Evolutionary conservation across 2,888 invertebrate species (phyloP).

Genomic region (Dione vanillae): DNA sequence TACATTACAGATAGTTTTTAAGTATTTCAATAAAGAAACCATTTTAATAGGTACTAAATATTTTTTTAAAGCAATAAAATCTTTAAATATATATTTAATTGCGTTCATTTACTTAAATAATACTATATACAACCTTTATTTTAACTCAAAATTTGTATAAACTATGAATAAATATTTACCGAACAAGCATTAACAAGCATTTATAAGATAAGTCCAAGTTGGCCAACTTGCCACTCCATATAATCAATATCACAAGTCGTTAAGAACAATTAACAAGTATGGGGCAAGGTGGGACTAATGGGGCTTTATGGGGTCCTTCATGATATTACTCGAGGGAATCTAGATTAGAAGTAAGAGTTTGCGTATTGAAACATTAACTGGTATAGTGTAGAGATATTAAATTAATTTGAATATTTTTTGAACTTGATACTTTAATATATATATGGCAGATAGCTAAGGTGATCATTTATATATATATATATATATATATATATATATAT

Average conservation of each 20-base stretch:
- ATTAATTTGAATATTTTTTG: not conserved
- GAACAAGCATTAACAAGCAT: slow-evolving; percentile 6
- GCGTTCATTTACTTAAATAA: too few species aligned
- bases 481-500: too few species aligned
- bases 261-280: slow-evolving; percentile 62
- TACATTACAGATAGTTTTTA: too few species aligned
- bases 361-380: slow-evolving; percentile 20
- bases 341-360: slow-evolving; percentile 27
- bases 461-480: too few species aligned
- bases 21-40: too few species aligned
- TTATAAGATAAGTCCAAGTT: slow-evolving; percentile 5
- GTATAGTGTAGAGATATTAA: slow-evolving; percentile 10
- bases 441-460: too few species aligned
- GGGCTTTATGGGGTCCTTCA: slow-evolving; percentile 39
- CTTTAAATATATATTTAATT: too few species aligned
- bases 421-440: too few species aligned
- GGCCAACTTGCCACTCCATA: slow-evolving; percentile 24
- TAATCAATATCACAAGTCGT: slow-evolving; percentile 46
- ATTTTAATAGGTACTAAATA: too few species aligned
- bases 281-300: slow-evolving; percentile 50
- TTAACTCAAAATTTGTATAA: not conserved
- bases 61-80: too few species aligned
- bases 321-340: slow-evolving; percentile 23
- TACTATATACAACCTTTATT: not conserved
- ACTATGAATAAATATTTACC: not conserved